Percentiles rank a stretch among this genome's conserved stretches.
phyloP scores from a whole-genome alignment of 2,113 vertebrate species.

The Galemys pyrenaicus region DNA sequence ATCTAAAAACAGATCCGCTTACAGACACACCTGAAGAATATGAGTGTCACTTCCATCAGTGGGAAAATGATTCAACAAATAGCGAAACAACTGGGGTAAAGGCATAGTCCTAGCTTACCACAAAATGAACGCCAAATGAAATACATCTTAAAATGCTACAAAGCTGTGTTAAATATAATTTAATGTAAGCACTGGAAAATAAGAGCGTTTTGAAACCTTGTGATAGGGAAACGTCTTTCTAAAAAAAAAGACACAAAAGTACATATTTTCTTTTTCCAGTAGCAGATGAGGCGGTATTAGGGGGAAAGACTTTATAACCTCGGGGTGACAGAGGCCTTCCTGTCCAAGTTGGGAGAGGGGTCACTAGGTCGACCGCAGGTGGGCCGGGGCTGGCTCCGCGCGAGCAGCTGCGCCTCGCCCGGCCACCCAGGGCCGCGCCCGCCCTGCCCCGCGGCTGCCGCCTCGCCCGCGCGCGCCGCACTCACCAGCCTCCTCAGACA shows the following conservation, averaged over 20 bases:
- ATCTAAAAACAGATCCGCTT: background rate
- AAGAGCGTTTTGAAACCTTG: background rate
- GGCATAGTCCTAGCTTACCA: background rate
- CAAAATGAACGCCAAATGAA: background rate
- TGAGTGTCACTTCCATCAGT: background rate
- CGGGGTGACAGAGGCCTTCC: no score
- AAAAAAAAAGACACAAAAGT: background rate
- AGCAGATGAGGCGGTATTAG: background rate
- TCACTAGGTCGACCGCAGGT: background rate
- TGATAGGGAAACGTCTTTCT: background rate
- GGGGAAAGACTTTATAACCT: background rate
- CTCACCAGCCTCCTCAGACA: conserved; percentile 25
- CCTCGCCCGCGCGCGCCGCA: background rate
- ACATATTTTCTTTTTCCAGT: no score
- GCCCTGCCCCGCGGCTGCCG: background rate
- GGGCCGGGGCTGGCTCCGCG: background rate
- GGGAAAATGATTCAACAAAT: background rate
- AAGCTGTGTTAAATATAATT: background rate
- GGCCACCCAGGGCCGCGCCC: background rate
- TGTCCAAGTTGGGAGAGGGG: no score
- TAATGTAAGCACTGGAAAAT: background rate
- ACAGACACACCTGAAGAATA: background rate
- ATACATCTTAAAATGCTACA: background rate
- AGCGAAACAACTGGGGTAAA: background rate
- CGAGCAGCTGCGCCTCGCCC: background rate